Conservation (phyloP, 2,113 vertebrate species). For the Lasiurus cinereus region DNA sequence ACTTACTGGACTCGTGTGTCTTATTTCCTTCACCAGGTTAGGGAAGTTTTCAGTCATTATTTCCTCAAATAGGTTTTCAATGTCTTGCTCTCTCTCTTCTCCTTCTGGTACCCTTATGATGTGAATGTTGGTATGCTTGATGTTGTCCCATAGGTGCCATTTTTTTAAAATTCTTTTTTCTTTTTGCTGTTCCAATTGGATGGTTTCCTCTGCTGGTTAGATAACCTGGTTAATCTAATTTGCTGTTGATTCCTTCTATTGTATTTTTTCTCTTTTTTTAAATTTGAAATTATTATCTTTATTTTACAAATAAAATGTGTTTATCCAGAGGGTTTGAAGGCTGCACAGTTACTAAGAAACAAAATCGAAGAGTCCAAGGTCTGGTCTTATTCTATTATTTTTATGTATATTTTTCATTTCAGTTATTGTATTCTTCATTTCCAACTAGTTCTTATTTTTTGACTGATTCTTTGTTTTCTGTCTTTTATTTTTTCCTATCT, state of each 20-base stretch:
- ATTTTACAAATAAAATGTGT: slow-evolving; percentile 32
- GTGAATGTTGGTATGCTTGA: not conserved
- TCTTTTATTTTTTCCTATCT: not conserved
- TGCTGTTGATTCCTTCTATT: not conserved
- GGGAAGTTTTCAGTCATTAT: not conserved
- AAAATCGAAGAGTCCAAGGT: not conserved
- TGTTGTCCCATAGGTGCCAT: not conserved
- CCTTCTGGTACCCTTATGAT: not conserved
- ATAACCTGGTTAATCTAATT: not conserved
- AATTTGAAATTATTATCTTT: not conserved
- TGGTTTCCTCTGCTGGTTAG: not conserved
- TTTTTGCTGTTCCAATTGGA: not conserved
- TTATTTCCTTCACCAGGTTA: not conserved
- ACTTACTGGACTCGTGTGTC: not conserved
- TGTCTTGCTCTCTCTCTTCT: not conserved
- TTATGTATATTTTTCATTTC: not conserved
- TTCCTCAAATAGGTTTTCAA: not conserved
- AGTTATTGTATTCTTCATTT: not conserved
- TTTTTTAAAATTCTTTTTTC: not conserved
- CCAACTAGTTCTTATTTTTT: not conserved
- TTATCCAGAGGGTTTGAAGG: slow-evolving; percentile 7
- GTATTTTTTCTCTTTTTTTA: not conserved
- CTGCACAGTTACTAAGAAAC: not conserved
- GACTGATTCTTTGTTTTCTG: not conserved
- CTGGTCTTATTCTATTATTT: not conserved